Base-by-base conservation (phyloP, 1,140 invertebrate species). In the Sminthurinus signatus region DNA sequence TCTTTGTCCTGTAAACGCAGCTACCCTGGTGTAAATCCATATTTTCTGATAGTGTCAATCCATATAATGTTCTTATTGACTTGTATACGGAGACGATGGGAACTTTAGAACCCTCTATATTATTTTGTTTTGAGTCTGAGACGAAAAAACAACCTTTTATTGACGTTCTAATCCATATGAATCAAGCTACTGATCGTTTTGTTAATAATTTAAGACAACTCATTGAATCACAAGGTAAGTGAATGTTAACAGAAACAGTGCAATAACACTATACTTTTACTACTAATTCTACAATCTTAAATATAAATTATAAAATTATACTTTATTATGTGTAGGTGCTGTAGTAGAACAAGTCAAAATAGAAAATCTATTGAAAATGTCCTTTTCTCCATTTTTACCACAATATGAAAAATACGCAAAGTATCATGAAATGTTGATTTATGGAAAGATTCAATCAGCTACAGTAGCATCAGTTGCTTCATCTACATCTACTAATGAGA, bases 41-140 rank as follows among this genome's bases (percentile, higher is more conserved):
- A 19, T 72, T 72, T 50, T 3, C 19, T 1, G 67, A 72, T 23
- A 25, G 51, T 23, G 51, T 64, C 0, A 59, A 64, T 29, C 48
- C 61, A 5, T 39, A 48, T 1, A 52, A 67, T 44, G 66, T 72
- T n/a, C 56, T 72, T 15, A 43, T 69, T 21, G 67, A 67, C 15
- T 43, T 72, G 27, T 69, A 72, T 31, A 60, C 59, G 2, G 70
- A 72, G 17, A 58, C 67, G 1, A 19, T 72, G 3, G 28, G 52
- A 15, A 51, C 62, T 12, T 46, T 72, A 44, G 70, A 72, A 21
- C 70, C 70, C 2, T 67, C 67, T 17, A 25, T 69, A 3, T 61
- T 67, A 60, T 72, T 67, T 51, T 69, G 64, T 44, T 72, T 72
- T 54, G 70, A 72, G 10, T 59, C 65, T 1, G 70, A 69, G 52